Conservation (phyloP, 2,888 invertebrate genomes). For the Mycalesis mineus region DNA sequence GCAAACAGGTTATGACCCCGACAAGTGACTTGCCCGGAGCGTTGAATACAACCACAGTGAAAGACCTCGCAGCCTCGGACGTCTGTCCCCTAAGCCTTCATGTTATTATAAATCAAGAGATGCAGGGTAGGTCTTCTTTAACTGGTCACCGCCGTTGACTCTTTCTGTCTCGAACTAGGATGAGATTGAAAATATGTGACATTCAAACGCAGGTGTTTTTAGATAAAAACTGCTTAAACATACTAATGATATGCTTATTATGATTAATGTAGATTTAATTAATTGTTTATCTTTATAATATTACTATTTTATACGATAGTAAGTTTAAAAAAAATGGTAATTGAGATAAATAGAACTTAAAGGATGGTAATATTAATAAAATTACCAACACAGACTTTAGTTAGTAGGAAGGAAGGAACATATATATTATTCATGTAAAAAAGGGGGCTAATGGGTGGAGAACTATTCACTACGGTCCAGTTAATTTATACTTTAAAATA, state of each 20-base stretch:
- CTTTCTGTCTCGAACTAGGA: constrained; percentile 68
- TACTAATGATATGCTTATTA: not conserved
- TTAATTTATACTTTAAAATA: no score
- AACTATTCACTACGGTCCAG: no score
- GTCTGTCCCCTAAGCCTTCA: constrained; percentile 37
- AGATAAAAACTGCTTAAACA: constrained; percentile 12
- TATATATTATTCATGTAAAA: no score
- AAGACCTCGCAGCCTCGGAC: constrained; percentile 48
- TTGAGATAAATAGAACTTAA: no score
- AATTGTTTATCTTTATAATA: no score
- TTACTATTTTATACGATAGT: no score
- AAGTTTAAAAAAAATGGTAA: no score
- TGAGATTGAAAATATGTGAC: constrained; percentile 65
- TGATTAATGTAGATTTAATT: not conserved
- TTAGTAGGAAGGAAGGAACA: no score
- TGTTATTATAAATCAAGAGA: constrained; percentile 30
- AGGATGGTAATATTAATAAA: no score
- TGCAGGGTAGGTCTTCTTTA: constrained; percentile 39
- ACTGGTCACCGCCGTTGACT: constrained; percentile 50
- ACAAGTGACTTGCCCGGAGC: constrained; percentile 75
- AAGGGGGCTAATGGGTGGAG: no score
- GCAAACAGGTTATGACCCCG: constrained; percentile 78
- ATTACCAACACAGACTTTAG: no score
- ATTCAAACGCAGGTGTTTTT: constrained; percentile 35
- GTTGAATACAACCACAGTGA: constrained; percentile 53